Percentiles rank a stretch among this genome's conserved stretches.
These are phyloP conservation scores for Pocillopora verrucosa DNA, from an alignment of 64 coral and sea anemone species.

Conservation along the genomic window DNA sequence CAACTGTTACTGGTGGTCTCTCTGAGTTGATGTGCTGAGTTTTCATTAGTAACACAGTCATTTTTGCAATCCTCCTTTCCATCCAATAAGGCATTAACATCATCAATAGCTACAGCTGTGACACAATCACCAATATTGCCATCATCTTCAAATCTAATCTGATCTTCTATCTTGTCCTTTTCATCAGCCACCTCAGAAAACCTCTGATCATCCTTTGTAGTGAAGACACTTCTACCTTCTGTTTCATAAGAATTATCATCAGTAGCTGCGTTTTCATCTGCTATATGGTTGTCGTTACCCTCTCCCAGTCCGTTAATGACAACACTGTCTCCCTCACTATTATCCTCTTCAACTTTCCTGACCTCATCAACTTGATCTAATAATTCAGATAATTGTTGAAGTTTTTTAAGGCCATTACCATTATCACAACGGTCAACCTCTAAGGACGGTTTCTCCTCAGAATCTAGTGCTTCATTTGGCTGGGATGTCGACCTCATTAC, in stretches of 20 bases:
- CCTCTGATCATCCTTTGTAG: no score
- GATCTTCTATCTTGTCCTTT: no score
- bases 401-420: neutral
- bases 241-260: no score
- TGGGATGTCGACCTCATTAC: conserved; percentile 8
- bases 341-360: no score
- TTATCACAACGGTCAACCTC: neutral
- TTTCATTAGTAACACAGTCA: neutral
- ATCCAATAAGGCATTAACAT: neutral
- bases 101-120: neutral
- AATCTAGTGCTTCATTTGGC: neutral
- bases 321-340: no score
- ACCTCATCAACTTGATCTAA: neutral
- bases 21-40: neutral
- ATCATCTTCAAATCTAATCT: no score
- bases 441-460: neutral
- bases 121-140: neutral
- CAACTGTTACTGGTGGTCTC: neutral
- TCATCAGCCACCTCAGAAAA: no score
- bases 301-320: no score
- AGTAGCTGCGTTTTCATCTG: no score
- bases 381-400: neutral
- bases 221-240: no score
- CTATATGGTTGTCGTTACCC: no score
- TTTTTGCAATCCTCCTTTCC: neutral